Evolutionary conservation across 2,888 invertebrate genomes (phyloP).

Genomic region (Drosophila greeni): DNA sequence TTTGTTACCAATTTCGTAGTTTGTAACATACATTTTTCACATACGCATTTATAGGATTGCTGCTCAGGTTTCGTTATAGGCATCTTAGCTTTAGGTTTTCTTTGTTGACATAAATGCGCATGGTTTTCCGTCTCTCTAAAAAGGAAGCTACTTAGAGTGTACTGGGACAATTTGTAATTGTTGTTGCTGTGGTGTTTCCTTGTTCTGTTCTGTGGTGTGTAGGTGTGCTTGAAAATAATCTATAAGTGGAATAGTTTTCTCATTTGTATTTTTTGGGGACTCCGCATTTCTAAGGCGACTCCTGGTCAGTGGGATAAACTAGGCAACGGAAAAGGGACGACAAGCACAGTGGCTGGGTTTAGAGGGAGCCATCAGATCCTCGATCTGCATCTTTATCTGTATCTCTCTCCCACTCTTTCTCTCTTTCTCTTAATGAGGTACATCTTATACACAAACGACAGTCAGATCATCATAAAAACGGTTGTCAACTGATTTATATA

Average conservation of each 20-base stretch:
- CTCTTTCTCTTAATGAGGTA: neutral
- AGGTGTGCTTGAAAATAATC: constrained; percentile 8
- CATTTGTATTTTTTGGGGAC: constrained; percentile 15
- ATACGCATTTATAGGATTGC: constrained; percentile 31
- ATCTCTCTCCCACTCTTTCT: neutral
- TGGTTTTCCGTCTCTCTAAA: constrained; percentile 21
- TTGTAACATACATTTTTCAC: constrained; percentile 36
- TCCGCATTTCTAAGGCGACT: constrained; percentile 24
- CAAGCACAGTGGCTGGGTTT: constrained; percentile 16
- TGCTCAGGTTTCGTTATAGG: neutral
- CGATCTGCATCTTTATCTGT: constrained; percentile 2
- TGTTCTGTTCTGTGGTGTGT: constrained; percentile 10
- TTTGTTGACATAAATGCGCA: constrained; percentile 46
- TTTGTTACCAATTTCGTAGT: constrained; percentile 41
- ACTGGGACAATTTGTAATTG: constrained; percentile 38
- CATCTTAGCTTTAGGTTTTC: constrained; percentile 18
- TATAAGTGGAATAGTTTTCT: constrained; percentile 23
- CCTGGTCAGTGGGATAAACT: constrained; percentile 24
- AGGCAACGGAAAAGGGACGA: constrained; percentile 23
- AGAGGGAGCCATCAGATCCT: constrained; percentile 16
- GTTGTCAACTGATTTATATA: constrained; percentile 20
- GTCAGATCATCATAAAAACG: constrained; percentile 32
- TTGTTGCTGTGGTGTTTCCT: constrained; percentile 37
- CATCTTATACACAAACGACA: constrained; percentile 30
- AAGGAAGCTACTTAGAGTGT: constrained; percentile 48